A percentile compares a stretch with the other conserved stretches of the same genome.
These are phyloP conservation scores for Halictus quadricinctus DNA, from an alignment of 2,888 invertebrate genomes.

Conservation along the genomic window DNA sequence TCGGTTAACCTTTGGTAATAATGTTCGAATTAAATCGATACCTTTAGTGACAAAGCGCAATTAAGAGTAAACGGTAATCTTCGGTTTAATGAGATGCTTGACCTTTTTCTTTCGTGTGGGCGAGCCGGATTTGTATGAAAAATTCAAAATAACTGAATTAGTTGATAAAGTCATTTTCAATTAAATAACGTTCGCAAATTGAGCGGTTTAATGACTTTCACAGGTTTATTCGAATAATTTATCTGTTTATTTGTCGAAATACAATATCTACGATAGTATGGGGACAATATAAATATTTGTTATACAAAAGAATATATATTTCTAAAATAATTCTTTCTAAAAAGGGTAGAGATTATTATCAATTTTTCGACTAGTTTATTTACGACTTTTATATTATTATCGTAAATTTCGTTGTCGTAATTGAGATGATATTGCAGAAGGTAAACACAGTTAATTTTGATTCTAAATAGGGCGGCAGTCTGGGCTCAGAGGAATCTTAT, in stretches of 20 bases:
- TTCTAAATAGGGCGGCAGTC: constrained; percentile 84
- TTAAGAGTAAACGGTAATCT: background rate
- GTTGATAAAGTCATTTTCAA: background rate
- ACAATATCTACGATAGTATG: background rate
- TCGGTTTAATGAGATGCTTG: background rate
- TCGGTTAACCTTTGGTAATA: background rate
- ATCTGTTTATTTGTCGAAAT: background rate
- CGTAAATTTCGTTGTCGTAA: background rate
- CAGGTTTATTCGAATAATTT: too few relatives aligned
- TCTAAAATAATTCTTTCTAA: background rate
- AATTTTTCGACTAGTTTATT: background rate
- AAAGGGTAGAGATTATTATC: background rate
- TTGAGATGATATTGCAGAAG: background rate
- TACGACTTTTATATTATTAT: background rate
- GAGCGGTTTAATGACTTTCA: too few relatives aligned
- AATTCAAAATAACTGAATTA: background rate
- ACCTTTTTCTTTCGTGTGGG: background rate
- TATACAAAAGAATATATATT: background rate
- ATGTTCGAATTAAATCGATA: background rate
- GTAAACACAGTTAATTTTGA: constrained; percentile 11
- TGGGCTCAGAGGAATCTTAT: constrained; percentile 86
- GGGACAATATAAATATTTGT: background rate
- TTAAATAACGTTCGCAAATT: background rate
- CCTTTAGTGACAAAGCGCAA: background rate
- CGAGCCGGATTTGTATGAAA: background rate